Conservation (phyloP, 2,797 vertebrate genomes). For the Helicolenus hilgendorfi region DNA sequence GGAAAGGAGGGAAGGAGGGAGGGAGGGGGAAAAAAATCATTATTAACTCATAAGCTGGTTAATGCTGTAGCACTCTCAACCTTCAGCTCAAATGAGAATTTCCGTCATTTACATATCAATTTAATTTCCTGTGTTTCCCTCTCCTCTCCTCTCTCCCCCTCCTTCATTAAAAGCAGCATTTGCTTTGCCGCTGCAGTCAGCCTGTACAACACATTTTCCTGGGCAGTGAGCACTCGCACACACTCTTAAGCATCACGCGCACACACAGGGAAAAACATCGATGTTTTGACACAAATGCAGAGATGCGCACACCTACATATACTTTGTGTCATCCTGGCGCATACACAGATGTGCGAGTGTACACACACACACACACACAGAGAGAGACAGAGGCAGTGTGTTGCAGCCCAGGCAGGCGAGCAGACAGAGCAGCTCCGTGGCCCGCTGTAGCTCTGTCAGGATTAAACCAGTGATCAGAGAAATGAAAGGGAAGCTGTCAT, state of each 20-base stretch:
- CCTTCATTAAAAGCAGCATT: constrained; percentile 85
- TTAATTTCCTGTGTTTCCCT: constrained; percentile 87
- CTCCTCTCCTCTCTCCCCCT: constrained; percentile 38
- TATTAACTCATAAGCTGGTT: constrained; percentile 89
- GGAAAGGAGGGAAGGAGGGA: constrained; percentile 7
- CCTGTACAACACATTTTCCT: constrained; percentile 75
- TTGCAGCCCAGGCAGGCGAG: constrained; percentile 23
- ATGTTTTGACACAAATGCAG: constrained; percentile 30
- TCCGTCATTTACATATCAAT: constrained; percentile 91
- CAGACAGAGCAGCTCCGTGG: constrained; percentile 71
- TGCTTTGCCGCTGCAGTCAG: constrained; percentile 79
- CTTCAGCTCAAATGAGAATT: constrained; percentile 89
- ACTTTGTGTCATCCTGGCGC: constrained; percentile 13
- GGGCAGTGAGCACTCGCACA: constrained; percentile 19
- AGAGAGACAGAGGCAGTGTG: constrained; percentile 4
- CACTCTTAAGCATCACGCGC: not conserved
- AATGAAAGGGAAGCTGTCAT: constrained; percentile 88
- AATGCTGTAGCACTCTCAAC: constrained; percentile 87
- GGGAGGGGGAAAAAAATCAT: constrained; percentile 57
- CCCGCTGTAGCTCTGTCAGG: constrained; percentile 83
- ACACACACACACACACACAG: constrained; percentile 21
- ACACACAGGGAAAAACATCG: not conserved
- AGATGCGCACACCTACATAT: constrained; percentile 27
- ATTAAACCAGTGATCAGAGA: constrained; percentile 89
- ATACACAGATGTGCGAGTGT: not conserved